A percentile compares a stretch with the other conserved stretches of the same genome.
Evolutionary conservation across 2,113 vertebrate genomes (phyloP).

Genomic region (Rhineura floridana): DNA sequence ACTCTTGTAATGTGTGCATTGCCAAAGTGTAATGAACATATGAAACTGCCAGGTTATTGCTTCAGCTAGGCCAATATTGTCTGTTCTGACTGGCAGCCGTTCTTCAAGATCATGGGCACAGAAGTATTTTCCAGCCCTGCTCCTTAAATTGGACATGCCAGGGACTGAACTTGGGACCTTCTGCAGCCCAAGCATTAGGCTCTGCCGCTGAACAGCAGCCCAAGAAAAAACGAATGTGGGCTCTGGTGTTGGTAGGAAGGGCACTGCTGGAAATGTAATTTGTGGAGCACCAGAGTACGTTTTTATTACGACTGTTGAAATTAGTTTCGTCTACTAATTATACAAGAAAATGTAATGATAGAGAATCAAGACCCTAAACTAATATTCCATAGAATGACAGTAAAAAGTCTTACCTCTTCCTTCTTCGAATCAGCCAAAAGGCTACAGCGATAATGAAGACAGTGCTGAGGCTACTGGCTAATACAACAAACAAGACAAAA

Average conservation of each 20-base stretch:
- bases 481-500: slow-evolving; percentile 74
- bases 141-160: no score
- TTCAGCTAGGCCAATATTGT: not conserved
- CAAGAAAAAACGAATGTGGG: not conserved
- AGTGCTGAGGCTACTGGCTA: slow-evolving; percentile 76
- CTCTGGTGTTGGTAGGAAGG: not conserved
- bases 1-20: no score
- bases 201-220: not conserved
- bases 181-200: not conserved
- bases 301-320: not conserved
- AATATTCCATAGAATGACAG: not conserved
- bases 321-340: not conserved
- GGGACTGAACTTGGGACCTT: not conserved
- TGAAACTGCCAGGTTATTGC: not conserved
- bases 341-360: not conserved
- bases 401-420: slow-evolving; percentile 78
- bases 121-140: no score
- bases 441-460: slow-evolving; percentile 71
- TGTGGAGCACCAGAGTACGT: not conserved
- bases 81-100: not conserved
- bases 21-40: no score
- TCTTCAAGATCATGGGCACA: not conserved
- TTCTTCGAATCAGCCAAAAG: slow-evolving; percentile 78
- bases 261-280: not conserved
- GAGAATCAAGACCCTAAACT: no score